Evolutionary conservation across 2,888 invertebrate genomes (phyloP), one percentile per base, ranked within the genome.

Genomic region (Taphrorychus bicolor): DNA sequence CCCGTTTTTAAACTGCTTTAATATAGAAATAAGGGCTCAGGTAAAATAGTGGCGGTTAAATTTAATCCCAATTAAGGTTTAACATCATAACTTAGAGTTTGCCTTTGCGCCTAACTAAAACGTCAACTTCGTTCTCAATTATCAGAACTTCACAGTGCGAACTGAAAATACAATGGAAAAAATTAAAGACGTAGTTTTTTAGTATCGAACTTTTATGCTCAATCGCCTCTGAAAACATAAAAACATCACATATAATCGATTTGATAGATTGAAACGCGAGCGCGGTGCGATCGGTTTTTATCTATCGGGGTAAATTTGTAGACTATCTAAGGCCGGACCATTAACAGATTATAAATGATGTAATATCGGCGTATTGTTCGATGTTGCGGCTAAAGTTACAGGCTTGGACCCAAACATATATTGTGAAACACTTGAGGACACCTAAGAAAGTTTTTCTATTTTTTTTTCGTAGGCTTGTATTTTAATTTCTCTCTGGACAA

Each of bases 11-110:
- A 19, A 57, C 65, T 52, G 59, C 65, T 61, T 69, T 69, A 69
- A 69, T 69, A 61, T 56, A 64, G 69, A 61, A 69, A 65, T 60
- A 69, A 68, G 68, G 49, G 67, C 52, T 52, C 19, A 21, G 60
- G 14, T 49, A 54, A 66, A 49, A 60, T 51, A 48, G 48, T n/a
- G 49, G 49, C 56, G 40, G 60, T n/a, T 9, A 32, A 32, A 32
- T 32, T 9, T 7, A 9, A 32, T 7, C 11, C 32, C 32, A 32
- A 32, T 32, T 32, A 32, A 32, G 32, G 9, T 11, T 9, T 32
- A n/a, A n/a, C n/a, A n/a, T 32, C 32, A 32, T 32, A 32, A 32
- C 32, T 32, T 32, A 32, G 7, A 32, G 11, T 32, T 9, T 32
- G n/a, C n/a, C n/a, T n/a, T n/a, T n/a, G n/a, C n/a, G n/a, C n/a